phyloP scores from a whole-genome alignment of 2,797 vertebrate genomes.

The Chromis chromis region DNA sequence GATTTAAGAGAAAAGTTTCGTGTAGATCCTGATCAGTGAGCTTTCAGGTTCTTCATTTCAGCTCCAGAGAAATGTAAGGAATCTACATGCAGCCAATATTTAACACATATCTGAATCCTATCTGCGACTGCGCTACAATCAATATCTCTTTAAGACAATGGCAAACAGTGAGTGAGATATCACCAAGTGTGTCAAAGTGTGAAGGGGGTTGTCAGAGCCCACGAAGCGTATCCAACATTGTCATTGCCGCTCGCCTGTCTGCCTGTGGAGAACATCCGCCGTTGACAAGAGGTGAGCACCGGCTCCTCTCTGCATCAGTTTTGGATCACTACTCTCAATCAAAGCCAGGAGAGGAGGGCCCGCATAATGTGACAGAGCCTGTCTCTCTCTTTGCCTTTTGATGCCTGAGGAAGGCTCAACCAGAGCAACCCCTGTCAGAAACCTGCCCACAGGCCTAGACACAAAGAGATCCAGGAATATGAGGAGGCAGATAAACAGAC shows the following conservation, averaged over 20 bases:
- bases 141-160: constrained; percentile 64
- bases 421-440: constrained; percentile 76
- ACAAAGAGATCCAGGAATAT: constrained; percentile 66
- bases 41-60: background rate
- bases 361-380: constrained; percentile 86
- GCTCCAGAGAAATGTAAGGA: constrained; percentile 11
- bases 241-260: constrained; percentile 82
- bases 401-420: constrained; percentile 72
- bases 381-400: constrained; percentile 76
- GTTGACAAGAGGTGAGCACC: constrained; percentile 82
- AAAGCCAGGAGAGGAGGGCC: constrained; percentile 77
- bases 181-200: constrained; percentile 73
- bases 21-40: background rate
- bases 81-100: constrained; percentile 1
- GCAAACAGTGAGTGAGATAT: constrained; percentile 79
- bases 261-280: constrained; percentile 78
- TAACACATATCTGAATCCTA: constrained; percentile 22
- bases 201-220: constrained; percentile 78
- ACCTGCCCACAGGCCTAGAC: constrained; percentile 76
- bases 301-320: constrained; percentile 83
- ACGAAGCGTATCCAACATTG: constrained; percentile 83
- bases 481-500: constrained; percentile 58
- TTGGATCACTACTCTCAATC: constrained; percentile 89
- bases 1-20: background rate
- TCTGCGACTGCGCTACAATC: constrained; percentile 29